A percentile compares a stretch with the other conserved stretches of the same genome.
Evolutionary conservation across 2,888 invertebrate genomes (phyloP).

Genomic region (Pediacus dermestoides): DNA sequence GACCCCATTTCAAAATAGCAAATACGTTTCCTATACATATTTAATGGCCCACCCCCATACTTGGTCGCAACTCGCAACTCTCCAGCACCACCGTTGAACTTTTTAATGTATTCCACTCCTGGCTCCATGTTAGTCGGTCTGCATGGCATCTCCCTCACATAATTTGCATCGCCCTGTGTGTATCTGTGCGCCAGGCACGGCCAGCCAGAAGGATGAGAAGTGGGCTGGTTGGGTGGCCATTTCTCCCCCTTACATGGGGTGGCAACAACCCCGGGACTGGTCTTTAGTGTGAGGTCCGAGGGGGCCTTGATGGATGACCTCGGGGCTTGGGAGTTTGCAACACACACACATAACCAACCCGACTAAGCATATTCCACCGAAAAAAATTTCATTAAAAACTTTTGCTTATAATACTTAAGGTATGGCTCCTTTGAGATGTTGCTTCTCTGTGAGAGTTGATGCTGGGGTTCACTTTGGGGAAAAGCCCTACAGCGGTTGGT

Average conservation of each 20-base stretch:
- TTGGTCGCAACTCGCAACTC: slow-evolving; percentile 10
- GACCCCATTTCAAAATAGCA: slow-evolving; percentile 32
- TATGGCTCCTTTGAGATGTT: slow-evolving; percentile 40
- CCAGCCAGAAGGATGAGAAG: slow-evolving; percentile 38
- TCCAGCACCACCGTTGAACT: slow-evolving; percentile 23
- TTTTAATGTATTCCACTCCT: slow-evolving; percentile 35
- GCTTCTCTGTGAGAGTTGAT: too few relatives aligned
- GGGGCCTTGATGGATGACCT: slow-evolving; percentile 52
- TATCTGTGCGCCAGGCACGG: slow-evolving; percentile 11
- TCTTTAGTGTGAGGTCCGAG: slow-evolving; percentile 42
- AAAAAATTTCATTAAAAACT: slow-evolving; percentile 39
- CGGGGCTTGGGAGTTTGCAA: slow-evolving; percentile 41
- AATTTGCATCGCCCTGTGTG: slow-evolving; percentile 30
- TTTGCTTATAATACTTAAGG: slow-evolving; percentile 39
- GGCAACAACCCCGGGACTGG: slow-evolving; percentile 32
- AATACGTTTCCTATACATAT: slow-evolving; percentile 34
- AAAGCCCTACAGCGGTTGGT: too few relatives aligned
- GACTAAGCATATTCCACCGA: slow-evolving; percentile 25
- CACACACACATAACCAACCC: slow-evolving; percentile 14
- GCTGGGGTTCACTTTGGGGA: too few relatives aligned
- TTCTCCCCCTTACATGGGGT: slow-evolving; percentile 36
- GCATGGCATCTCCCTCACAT: slow-evolving; percentile 27
- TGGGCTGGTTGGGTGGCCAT: slow-evolving; percentile 26
- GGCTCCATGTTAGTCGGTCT: slow-evolving; percentile 24
- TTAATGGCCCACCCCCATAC: slow-evolving; percentile 34